Conservation (phyloP, 2,113 vertebrate genomes). For the Ia io region DNA sequence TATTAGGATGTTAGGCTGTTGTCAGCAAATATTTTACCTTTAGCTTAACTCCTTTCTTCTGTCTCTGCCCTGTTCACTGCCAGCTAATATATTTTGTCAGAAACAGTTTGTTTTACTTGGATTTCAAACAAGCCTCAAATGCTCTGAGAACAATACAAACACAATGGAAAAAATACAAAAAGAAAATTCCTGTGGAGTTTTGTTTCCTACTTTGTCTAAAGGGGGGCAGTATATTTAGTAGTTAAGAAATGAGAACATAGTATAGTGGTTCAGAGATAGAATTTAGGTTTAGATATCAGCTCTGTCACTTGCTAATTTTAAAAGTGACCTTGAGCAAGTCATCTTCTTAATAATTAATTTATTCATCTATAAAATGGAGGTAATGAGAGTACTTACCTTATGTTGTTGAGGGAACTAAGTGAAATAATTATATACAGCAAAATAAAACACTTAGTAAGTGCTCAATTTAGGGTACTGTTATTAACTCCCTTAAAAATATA, state of each 20-base stretch:
- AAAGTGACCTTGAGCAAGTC: conserved; percentile 25
- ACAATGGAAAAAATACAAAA: conserved; percentile 8
- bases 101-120: conserved; percentile 57
- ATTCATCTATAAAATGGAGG: conserved; percentile 11
- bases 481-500: background rate
- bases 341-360: conserved; percentile 5
- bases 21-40: conserved; percentile 51
- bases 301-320: conserved; percentile 14
- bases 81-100: conserved; percentile 48
- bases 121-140: conserved; percentile 36
- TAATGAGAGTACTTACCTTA: background rate
- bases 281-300: background rate
- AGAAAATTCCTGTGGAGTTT: background rate
- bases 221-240: background rate
- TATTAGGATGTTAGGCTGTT: background rate
- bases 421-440: background rate
- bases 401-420: conserved; percentile 19
- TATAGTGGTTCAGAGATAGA: background rate
- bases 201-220: conserved; percentile 7
- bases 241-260: background rate
- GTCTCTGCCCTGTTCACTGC: background rate
- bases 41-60: conserved; percentile 9
- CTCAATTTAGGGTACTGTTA: background rate
- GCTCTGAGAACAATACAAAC: conserved; percentile 16
- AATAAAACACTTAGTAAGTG: background rate